Evolutionary conservation across 2,888 invertebrate genomes (phyloP).

Genomic region (Heliconius charithonia): DNA sequence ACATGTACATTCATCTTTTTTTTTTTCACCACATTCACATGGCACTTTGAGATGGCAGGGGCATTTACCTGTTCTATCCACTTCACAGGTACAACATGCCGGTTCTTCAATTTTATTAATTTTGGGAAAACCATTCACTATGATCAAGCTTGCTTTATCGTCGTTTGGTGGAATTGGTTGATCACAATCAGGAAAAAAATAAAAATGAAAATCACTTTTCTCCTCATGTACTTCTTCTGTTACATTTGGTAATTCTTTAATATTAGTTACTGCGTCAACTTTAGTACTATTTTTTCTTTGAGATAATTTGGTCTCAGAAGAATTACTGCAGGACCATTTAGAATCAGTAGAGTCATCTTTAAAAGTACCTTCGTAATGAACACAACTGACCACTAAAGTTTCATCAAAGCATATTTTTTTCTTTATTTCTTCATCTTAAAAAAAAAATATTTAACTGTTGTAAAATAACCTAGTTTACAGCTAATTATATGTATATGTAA

Average conservation of each 20-base stretch:
- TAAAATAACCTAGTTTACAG: too few species aligned
- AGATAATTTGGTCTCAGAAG: conserved; percentile 55
- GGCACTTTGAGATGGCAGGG: conserved; percentile 64
- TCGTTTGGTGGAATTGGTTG: conserved; percentile 57
- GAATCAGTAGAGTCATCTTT: conserved; percentile 68
- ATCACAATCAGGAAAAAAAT: conserved; percentile 75
- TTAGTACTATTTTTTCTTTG: conserved; percentile 57
- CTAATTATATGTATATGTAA: background rate
- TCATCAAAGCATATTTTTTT: conserved; percentile 81
- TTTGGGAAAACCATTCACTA: conserved; percentile 70
- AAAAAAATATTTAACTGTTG: background rate
- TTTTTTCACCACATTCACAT: conserved; percentile 70
- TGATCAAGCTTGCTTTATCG: conserved; percentile 66
- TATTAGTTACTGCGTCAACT: conserved; percentile 50
- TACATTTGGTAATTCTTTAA: conserved; percentile 53
- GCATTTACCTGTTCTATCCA: conserved; percentile 64
- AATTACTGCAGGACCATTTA: conserved; percentile 70
- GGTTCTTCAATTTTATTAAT: conserved; percentile 58
- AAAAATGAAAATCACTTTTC: conserved; percentile 72
- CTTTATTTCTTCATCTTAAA: conserved; percentile 76
- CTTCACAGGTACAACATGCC: conserved; percentile 61
- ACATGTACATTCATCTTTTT: conserved; percentile 64
- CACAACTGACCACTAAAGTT: conserved; percentile 80
- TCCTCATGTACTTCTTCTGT: conserved; percentile 59
- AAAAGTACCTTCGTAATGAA: conserved; percentile 67